A percentile compares a stretch with the other conserved stretches of the same genome.
phyloP scores from a whole-genome alignment of 1,140 invertebrate genomes.

The Drosophila melanica region DNA sequence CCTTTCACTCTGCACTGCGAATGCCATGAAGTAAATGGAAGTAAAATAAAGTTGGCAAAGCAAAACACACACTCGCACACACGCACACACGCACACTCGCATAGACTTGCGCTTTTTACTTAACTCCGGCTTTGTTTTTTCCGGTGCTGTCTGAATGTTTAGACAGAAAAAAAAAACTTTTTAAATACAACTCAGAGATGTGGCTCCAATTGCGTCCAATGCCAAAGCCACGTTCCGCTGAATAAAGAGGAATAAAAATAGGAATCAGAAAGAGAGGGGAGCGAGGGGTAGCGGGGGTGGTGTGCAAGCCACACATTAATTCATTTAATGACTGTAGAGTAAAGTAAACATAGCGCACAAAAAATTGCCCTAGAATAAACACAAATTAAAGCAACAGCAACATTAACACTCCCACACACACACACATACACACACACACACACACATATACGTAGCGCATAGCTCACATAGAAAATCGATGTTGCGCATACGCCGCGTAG shows the following conservation, averaged over 20 bases:
- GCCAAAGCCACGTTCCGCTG: slow-evolving; percentile 35
- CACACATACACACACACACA: not conserved
- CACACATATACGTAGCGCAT: not conserved
- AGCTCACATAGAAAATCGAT: slow-evolving; percentile 48
- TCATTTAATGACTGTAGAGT: slow-evolving; percentile 66
- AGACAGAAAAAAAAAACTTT: slow-evolving; percentile 60
- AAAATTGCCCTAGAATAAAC: slow-evolving; percentile 56
- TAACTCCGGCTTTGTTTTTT: slow-evolving; percentile 29
- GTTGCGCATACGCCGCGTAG: slow-evolving; percentile 35
- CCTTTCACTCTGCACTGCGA: slow-evolving; percentile 32
- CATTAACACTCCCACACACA: not conserved
- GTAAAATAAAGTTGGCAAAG: slow-evolving; percentile 47
- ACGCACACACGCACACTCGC: slow-evolving; percentile 17
- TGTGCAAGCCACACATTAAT: slow-evolving; percentile 52
- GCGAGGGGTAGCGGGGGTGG: not conserved
- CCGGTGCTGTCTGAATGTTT: slow-evolving; percentile 51
- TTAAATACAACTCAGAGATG: slow-evolving; percentile 31
- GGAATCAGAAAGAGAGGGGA: not conserved
- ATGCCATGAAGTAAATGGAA: slow-evolving; percentile 27
- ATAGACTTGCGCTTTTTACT: slow-evolving; percentile 28
- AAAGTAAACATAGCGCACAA: slow-evolving; percentile 37
- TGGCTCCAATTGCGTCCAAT: slow-evolving; percentile 37
- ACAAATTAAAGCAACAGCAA: slow-evolving; percentile 48
- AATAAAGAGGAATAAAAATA: not conserved
- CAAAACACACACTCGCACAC: slow-evolving; percentile 37